Evolutionary conservation across 2,113 vertebrate species (phyloP).

Genomic region (Dromiciops gliroides): DNA sequence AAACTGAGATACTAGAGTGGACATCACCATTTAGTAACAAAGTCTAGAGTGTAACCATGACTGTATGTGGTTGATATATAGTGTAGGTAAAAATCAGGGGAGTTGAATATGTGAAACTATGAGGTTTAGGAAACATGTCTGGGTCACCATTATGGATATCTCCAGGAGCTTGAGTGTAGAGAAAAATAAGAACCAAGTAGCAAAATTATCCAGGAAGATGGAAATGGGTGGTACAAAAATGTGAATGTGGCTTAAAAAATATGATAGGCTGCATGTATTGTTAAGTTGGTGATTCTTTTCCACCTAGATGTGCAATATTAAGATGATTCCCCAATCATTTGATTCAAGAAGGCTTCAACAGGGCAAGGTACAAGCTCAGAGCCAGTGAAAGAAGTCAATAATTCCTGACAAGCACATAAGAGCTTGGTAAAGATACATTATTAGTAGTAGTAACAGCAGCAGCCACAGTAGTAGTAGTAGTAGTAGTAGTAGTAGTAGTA

Average conservation of each 20-base stretch:
- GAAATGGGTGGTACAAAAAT: background rate
- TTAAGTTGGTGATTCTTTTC: background rate
- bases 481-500: background rate
- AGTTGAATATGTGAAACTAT: background rate
- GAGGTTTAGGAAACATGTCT: background rate
- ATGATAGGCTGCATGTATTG: background rate
- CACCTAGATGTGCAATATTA: background rate
- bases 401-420: background rate
- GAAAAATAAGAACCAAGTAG: background rate
- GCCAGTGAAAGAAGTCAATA: background rate
- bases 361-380: background rate
- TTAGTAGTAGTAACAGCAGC: background rate
- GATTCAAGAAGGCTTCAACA: background rate
- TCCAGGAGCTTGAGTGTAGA: background rate
- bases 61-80: background rate
- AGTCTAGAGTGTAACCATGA: background rate
- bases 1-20: background rate
- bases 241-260: background rate
- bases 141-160: background rate
- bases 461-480: background rate
- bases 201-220: background rate
- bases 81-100: background rate
- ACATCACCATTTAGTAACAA: background rate
- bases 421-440: background rate
- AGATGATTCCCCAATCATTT: background rate